These are phyloP conservation scores for Lepidothrix coronata DNA, from an alignment of 2,113 vertebrate species.

Conservation along the genomic window DNA sequence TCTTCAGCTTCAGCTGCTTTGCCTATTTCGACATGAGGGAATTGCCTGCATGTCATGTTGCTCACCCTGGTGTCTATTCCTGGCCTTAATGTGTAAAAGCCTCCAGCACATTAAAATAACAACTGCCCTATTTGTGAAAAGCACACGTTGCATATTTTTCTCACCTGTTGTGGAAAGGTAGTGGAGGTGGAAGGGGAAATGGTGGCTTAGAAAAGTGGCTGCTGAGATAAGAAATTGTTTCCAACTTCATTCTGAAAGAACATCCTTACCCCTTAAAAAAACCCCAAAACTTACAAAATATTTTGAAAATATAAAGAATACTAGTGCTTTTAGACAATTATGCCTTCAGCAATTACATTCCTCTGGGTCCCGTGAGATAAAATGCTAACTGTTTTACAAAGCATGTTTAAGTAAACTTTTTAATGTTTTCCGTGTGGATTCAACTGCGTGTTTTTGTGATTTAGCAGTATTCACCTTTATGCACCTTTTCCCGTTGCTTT, in stretches of 20 bases:
- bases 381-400: not conserved
- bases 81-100: not conserved
- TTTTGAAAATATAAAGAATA: not conserved
- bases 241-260: not conserved
- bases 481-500: not conserved
- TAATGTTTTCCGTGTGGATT: not conserved
- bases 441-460: not conserved
- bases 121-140: not conserved
- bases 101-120: not conserved
- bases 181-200: not conserved
- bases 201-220: not conserved
- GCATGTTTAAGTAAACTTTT: not conserved
- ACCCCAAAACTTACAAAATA: rapidly evolving
- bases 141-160: not conserved
- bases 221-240: not conserved
- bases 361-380: not conserved
- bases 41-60: not conserved
- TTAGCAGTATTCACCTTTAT: not conserved
- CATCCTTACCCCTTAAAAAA: not conserved
- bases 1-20: not conserved
- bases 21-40: not conserved
- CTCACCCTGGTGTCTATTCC: not conserved
- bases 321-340: not conserved
- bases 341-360: not conserved
- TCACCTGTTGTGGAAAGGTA: not conserved